phyloP scores from a whole-genome alignment of 2,797 vertebrate genomes.

The Centropyge bicolor region DNA sequence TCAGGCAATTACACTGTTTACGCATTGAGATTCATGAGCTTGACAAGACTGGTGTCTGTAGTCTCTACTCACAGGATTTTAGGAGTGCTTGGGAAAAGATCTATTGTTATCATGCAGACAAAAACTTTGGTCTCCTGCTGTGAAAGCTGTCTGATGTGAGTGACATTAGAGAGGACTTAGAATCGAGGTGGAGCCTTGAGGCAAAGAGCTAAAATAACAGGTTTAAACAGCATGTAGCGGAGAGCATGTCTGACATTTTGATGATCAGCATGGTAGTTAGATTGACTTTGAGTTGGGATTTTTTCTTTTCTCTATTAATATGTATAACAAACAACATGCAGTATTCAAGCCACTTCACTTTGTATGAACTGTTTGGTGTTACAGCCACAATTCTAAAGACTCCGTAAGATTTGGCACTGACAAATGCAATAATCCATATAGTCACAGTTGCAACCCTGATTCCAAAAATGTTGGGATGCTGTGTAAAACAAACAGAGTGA shows the following conservation, averaged over 20 bases:
- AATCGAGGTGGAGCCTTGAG: constrained; percentile 7
- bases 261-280: neutral
- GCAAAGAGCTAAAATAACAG: neutral
- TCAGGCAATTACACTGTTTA: constrained; percentile 69
- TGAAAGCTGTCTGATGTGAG: constrained; percentile 43
- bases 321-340: neutral
- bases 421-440: neutral
- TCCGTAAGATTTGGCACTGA: neutral
- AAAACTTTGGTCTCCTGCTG: constrained; percentile 23
- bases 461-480: too few relatives aligned
- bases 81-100: constrained; percentile 43
- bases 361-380: neutral
- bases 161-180: neutral
- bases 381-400: neutral
- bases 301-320: neutral
- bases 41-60: constrained; percentile 49
- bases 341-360: neutral
- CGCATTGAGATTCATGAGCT: constrained; percentile 72
- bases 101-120: constrained; percentile 48
- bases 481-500: too few relatives aligned
- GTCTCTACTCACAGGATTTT: constrained; percentile 48
- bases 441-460: neutral
- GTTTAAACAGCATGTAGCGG: neutral
- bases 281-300: neutral
- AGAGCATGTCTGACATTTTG: neutral